Conservation (phyloP, 2,888 invertebrate genomes). For the Aporophyla lueneburgensis region DNA sequence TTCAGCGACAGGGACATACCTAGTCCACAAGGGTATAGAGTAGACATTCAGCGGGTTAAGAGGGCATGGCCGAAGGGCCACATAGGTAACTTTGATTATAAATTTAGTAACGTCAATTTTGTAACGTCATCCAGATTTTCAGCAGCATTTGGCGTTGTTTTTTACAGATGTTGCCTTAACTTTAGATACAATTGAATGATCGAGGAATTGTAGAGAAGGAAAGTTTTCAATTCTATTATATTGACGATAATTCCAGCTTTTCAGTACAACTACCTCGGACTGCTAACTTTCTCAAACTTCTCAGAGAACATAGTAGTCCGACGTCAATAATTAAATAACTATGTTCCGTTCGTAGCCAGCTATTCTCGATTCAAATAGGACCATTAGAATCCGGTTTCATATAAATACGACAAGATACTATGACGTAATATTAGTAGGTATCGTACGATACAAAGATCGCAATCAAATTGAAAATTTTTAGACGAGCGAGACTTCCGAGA, state of each 20-base stretch:
- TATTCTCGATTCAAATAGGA: slow-evolving; percentile 16
- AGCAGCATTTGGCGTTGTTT: too few relatives aligned
- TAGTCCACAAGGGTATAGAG: too few relatives aligned
- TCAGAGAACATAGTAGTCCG: neutral
- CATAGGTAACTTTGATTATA: too few relatives aligned
- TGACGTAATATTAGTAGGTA: slow-evolving; percentile 28
- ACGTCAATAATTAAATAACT: neutral
- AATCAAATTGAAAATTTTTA: slow-evolving; percentile 21
- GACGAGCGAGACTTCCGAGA: neutral
- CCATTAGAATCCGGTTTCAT: slow-evolving; percentile 47
- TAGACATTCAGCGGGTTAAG: too few relatives aligned
- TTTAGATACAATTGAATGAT: too few relatives aligned
- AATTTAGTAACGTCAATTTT: too few relatives aligned
- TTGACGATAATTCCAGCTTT: neutral
- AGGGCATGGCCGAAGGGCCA: too few relatives aligned
- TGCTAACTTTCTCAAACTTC: slow-evolving; percentile 1
- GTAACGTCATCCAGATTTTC: too few relatives aligned
- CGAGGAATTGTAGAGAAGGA: too few relatives aligned
- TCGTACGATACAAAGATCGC: slow-evolving; percentile 37
- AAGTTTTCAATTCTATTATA: too few relatives aligned
- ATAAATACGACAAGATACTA: slow-evolving; percentile 16
- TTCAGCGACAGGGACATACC: neutral
- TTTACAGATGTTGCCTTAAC: too few relatives aligned
- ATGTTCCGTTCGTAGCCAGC: neutral
- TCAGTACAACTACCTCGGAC: neutral